These are phyloP conservation scores for Luffia ferchaultella DNA, from an alignment of 2,888 invertebrate species.

Conservation along the genomic window DNA sequence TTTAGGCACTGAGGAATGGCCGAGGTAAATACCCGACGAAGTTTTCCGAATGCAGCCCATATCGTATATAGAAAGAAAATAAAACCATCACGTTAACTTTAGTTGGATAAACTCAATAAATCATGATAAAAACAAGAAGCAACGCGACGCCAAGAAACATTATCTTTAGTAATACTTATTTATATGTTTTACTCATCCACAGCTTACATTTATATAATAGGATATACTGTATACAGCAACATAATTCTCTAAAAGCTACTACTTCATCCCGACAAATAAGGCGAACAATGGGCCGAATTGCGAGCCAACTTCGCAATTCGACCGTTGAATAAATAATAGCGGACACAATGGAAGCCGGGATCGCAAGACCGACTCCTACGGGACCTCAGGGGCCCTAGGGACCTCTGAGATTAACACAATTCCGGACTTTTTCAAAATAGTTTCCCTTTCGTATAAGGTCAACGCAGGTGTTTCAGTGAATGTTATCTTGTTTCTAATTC, in stretches of 20 bases:
- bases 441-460: neutral
- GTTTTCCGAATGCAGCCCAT: no score
- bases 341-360: neutral
- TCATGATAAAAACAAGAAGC: no score
- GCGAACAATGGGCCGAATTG: constrained; percentile 10
- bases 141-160: no score
- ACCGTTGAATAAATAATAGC: constrained; percentile 12
- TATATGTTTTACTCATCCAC: no score
- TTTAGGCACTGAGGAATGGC: no score
- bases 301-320: constrained; percentile 7
- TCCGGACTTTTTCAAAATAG: neutral
- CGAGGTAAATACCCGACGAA: no score
- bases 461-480: neutral
- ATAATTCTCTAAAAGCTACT: constrained; percentile 4
- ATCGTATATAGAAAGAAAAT: no score
- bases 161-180: no score
- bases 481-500: neutral
- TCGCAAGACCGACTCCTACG: neutral
- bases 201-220: no score
- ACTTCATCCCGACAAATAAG: constrained; percentile 5
- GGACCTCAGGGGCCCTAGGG: neutral
- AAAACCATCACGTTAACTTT: no score
- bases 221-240: neutral
- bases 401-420: no score
- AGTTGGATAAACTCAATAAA: no score